Conservation (phyloP, 2,888 invertebrate genomes). For the Ommatoiulus sabulosus region DNA sequence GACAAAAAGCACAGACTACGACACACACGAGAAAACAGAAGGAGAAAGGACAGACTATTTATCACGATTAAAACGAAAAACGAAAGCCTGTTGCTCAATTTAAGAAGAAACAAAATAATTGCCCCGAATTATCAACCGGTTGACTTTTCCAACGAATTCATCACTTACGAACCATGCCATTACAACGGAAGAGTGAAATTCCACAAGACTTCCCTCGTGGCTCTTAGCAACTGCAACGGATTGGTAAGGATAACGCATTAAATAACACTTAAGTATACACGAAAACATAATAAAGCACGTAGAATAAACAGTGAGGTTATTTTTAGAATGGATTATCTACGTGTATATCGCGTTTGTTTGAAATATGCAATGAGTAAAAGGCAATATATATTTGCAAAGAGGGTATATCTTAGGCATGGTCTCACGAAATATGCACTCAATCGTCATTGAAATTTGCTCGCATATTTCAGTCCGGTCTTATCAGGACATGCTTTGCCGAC, state of each 20-base stretch:
- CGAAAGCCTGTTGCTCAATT: slow-evolving; percentile 57
- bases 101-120: slow-evolving; percentile 55
- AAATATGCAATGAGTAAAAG: background rate
- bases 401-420: background rate
- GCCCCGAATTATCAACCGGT: slow-evolving; percentile 11
- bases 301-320: background rate
- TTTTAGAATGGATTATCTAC: background rate
- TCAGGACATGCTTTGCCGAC: slow-evolving; percentile 53
- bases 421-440: no score
- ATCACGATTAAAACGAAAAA: slow-evolving; percentile 54
- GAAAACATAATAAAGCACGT: background rate
- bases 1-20: background rate
- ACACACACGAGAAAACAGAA: background rate
- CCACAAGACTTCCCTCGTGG: slow-evolving; percentile 48
- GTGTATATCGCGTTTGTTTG: background rate
- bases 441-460: background rate
- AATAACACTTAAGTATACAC: background rate
- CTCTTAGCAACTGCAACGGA: slow-evolving; percentile 57
- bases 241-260: slow-evolving; percentile 51
- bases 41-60: slow-evolving; percentile 48
- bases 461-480: slow-evolving; percentile 53
- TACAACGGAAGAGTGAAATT: slow-evolving; percentile 52
- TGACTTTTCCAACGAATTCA: slow-evolving; percentile 22
- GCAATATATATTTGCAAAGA: background rate
- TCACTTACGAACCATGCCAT: slow-evolving; percentile 44